Conservation (phyloP, 2,113 vertebrate genomes). For the Lontra canadensis region DNA sequence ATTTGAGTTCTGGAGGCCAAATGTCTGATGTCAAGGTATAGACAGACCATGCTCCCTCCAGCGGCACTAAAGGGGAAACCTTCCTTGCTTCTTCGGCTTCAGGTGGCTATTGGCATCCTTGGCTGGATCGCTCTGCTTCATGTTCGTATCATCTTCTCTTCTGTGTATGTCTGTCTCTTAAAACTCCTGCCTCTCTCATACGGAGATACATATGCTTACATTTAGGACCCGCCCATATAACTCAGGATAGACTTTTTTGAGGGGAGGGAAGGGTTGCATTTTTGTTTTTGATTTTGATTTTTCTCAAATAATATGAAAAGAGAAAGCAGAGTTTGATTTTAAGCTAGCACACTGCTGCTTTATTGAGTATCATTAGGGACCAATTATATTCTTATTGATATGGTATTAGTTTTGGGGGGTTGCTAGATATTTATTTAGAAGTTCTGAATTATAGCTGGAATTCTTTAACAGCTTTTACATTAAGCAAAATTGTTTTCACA, state of each 20-base stretch:
- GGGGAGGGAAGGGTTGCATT: not conserved
- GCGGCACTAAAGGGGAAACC: not conserved
- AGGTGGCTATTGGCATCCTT: not conserved
- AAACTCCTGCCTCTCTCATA: not conserved
- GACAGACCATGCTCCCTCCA: not conserved
- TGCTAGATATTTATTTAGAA: not conserved
- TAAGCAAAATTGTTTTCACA: conserved; percentile 25
- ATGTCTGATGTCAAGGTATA: not conserved
- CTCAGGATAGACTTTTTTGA: not conserved
- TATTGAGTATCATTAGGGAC: not conserved
- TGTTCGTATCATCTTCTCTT: not conserved
- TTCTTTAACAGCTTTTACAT: not conserved
- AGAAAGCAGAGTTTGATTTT: conserved; percentile 32
- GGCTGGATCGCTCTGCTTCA: not conserved
- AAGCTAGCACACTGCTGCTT: not conserved
- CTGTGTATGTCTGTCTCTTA: not conserved
- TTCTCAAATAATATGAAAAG: not conserved
- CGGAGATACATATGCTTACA: not conserved
- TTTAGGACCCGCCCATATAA: not conserved
- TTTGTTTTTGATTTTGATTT: conserved; percentile 3
- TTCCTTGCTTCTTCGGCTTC: not conserved
- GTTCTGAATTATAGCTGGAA: not conserved
- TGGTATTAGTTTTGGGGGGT: not conserved
- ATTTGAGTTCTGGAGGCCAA: not conserved
- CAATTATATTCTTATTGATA: not conserved